Base-by-base conservation (phyloP, 2,888 invertebrate genomes). In the Diploptera punctata region DNA sequence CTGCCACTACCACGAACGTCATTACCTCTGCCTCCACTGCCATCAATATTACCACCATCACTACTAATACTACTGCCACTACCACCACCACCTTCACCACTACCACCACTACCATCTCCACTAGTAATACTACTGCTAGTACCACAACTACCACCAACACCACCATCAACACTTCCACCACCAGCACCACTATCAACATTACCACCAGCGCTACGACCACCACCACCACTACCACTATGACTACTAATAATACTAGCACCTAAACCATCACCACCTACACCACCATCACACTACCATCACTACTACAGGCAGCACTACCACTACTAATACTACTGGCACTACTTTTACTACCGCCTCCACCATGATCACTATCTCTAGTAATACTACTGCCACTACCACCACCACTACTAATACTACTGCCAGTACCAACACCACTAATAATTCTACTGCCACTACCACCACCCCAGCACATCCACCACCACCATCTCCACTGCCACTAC, bases 361-460 rank as follows among this genome's bases (percentile, higher is more conserved):
- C 26, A 24, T 24, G 7, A 60, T 24, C 60, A 24, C 60, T 21
- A 60, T 24, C n/a, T 7, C 26, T n/a, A 60, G 9, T 24, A 24
- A 10, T 21, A 29, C 60, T 21, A 19, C 60, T 29, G 21, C 60
- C n/a, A 29, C 60, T n/a, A 60, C 60, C 26, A 19, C 60, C n/a
- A 60, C 60, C 24, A 52, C 26, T n/a, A 19, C 60, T 21, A 29
- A 10, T 24, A 24, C 60, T n/a, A 60, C 60, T n/a, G n/a, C 60
- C 16, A 60, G 21, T 24, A n/a, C n/a, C n/a, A n/a, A n/a, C n/a
- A n/a, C n/a, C n/a, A n/a, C n/a, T n/a, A n/a, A n/a, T n/a, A n/a
- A n/a, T n/a, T n/a, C n/a, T n/a, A n/a, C n/a, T n/a, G 24, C 60
- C n/a, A 60, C 60, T 29, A 24, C 60, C 19, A 60, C 60, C 29